Conservation (phyloP, 2,113 vertebrate genomes). For the Pitta sordida region DNA sequence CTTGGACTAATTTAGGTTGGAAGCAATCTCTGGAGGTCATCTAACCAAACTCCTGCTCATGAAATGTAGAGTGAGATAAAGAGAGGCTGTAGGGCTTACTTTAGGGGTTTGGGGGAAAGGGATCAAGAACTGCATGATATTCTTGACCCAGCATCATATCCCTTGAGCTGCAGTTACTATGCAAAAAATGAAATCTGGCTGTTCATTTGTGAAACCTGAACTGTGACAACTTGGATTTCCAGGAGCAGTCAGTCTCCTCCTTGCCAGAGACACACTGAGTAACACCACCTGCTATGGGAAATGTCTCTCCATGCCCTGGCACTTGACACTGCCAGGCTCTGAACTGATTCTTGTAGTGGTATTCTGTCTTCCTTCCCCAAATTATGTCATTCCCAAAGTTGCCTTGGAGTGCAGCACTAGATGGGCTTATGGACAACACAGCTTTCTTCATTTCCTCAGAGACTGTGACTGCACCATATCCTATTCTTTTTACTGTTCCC, state of each 20-base stretch:
- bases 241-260: neutral
- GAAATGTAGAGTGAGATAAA: neutral
- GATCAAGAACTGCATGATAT: neutral
- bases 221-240: neutral
- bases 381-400: neutral
- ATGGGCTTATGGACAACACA: neutral
- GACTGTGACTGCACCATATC: neutral
- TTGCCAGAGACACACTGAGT: slow-evolving; percentile 36
- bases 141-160: neutral
- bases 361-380: neutral
- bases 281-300: slow-evolving; percentile 48
- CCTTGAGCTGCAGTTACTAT: neutral
- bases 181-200: neutral
- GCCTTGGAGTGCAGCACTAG: neutral
- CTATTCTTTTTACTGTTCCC: neutral
- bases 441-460: neutral
- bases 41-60: neutral
- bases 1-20: neutral
- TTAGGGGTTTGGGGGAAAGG: neutral
- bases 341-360: neutral
- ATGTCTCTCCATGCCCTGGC: slow-evolving; percentile 31
- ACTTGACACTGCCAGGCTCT: neutral
- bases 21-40: neutral
- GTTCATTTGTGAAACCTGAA: slow-evolving; percentile 5
- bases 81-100: neutral